phyloP scores from a whole-genome alignment of 2,113 vertebrate species.

The Orthochromis malagaraziensis region DNA sequence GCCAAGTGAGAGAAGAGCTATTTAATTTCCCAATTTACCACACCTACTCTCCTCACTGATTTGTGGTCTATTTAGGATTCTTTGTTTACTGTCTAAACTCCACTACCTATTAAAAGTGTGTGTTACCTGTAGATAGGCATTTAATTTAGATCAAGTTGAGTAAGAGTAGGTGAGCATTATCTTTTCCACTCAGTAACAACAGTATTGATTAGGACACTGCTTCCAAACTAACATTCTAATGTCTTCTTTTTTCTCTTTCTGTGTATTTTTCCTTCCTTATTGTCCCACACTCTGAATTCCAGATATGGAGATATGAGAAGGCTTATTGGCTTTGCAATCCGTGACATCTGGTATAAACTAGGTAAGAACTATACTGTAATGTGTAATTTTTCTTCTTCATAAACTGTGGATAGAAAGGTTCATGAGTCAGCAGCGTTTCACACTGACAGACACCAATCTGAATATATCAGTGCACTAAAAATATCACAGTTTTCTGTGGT shows the following conservation, averaged over 20 bases:
- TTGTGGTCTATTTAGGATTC: conserved; percentile 19
- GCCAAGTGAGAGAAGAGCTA: conserved; percentile 76
- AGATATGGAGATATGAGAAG: conserved; percentile 93
- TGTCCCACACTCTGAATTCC: neutral
- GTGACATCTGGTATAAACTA: conserved; percentile 97
- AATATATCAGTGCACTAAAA: neutral
- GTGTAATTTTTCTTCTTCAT: neutral
- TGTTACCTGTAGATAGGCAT: neutral
- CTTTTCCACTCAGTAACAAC: neutral
- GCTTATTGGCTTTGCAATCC: conserved; percentile 92
- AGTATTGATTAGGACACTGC: conserved; percentile 12
- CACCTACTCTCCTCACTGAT: conserved; percentile 4
- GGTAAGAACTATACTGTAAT: conserved; percentile 69
- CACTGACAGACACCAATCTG: neutral
- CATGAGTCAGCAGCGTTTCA: neutral
- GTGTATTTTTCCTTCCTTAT: neutral
- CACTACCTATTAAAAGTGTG: neutral
- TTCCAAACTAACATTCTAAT: neutral
- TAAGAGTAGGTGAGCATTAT: neutral
- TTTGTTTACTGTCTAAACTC: conserved; percentile 11
- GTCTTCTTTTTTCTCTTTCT: neutral
- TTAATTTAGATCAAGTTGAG: conserved; percentile 6
- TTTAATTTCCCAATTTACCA: conserved; percentile 28
- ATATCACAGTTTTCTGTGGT: neutral
- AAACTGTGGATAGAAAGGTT: neutral